These are phyloP conservation scores for Pyrrhia umbra DNA, from an alignment of 2,888 invertebrate genomes.

Conservation along the genomic window DNA sequence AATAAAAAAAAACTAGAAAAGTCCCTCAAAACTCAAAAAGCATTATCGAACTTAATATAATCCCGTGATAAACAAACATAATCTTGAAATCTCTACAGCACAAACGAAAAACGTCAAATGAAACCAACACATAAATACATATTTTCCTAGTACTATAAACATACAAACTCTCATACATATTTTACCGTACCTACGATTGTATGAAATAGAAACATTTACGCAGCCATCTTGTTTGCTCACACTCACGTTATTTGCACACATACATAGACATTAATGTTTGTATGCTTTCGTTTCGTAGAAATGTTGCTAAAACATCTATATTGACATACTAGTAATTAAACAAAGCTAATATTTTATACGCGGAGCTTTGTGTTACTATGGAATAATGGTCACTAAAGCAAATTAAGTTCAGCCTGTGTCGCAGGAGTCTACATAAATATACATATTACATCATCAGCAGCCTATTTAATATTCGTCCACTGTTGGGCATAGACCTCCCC, in stretches of 20 bases:
- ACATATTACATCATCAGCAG: too few species aligned
- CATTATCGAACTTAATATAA: too few species aligned
- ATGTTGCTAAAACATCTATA: slow-evolving; percentile 22
- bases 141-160: slow-evolving; percentile 3
- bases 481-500: too few species aligned
- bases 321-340: slow-evolving; percentile 7
- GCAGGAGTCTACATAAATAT: too few species aligned
- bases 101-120: not conserved
- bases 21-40: too few species aligned
- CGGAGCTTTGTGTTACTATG: not conserved
- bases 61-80: not conserved
- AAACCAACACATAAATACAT: slow-evolving; percentile 1
- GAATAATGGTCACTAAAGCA: not conserved
- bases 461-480: too few species aligned
- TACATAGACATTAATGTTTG: not conserved
- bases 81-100: not conserved
- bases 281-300: slow-evolving; percentile 1
- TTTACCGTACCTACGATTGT: slow-evolving; percentile 25
- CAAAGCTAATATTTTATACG: not conserved
- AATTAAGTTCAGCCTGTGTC: too few species aligned
- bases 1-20: too few species aligned
- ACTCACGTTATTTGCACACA: slow-evolving; percentile 52
- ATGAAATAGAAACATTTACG: slow-evolving; percentile 65
- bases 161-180: slow-evolving; percentile 16
- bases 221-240: slow-evolving; percentile 54